These are phyloP conservation scores for Vidua chalybeata DNA, from an alignment of 2,113 vertebrate species.

Conservation along the genomic window DNA sequence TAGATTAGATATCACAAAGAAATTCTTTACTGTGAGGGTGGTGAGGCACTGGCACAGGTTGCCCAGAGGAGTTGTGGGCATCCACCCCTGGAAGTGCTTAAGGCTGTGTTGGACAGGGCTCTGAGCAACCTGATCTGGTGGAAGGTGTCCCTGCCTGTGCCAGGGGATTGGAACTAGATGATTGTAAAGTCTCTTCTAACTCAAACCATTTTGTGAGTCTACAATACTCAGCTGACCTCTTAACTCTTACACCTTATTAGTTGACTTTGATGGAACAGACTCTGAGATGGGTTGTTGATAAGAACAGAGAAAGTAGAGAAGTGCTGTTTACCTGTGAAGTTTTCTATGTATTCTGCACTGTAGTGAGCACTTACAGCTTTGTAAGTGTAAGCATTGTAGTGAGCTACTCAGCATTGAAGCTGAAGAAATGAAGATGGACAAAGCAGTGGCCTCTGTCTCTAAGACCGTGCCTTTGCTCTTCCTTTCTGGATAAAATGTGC, in stretches of 20 bases:
- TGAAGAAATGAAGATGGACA: neutral
- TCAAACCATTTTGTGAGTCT: neutral
- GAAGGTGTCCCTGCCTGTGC: neutral
- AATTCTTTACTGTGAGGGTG: neutral
- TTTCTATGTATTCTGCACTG: neutral
- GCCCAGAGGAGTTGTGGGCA: neutral
- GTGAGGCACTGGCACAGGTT: neutral
- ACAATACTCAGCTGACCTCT: neutral
- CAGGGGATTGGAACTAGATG: neutral
- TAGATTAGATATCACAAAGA: neutral
- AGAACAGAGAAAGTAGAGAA: neutral
- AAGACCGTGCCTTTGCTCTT: neutral
- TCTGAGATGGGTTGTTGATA: neutral
- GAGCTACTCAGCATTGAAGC: neutral
- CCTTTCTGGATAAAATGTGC: neutral
- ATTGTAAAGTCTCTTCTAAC: neutral
- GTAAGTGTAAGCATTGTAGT: accelerated
- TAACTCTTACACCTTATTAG: neutral
- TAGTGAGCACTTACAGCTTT: neutral
- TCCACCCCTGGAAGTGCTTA: neutral
- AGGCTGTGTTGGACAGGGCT: neutral
- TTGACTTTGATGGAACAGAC: neutral
- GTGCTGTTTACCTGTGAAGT: neutral
- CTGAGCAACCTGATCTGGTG: neutral
- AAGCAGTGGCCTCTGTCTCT: neutral